Evolutionary conservation across 23 tunicate species (phyloP).

Genomic region (Ciona savignyi): DNA sequence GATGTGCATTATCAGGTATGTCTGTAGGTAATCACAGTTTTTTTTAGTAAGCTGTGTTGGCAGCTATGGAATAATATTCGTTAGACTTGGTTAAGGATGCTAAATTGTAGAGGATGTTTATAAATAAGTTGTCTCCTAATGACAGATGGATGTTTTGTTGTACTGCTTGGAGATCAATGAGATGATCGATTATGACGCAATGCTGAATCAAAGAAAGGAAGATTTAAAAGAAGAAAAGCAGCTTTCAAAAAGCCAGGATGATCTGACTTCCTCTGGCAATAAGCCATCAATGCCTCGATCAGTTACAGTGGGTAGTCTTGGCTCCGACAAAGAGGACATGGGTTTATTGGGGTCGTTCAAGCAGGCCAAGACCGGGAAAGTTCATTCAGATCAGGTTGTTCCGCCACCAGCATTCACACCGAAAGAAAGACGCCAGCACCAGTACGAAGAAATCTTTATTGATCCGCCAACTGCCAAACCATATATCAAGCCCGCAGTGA

Average conservation of each 20-base stretch:
- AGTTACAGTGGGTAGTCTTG: background rate
- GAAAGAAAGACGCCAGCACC: conserved; percentile 46
- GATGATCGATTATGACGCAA: conserved; percentile 45
- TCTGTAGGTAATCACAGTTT: too few relatives aligned
- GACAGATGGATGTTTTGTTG: conserved; percentile 72
- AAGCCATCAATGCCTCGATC: background rate
- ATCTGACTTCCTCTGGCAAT: too few relatives aligned
- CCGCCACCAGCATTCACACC: conserved; percentile 15
- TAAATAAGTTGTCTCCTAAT: background rate
- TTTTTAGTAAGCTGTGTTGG: too few relatives aligned
- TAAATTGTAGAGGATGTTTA: too few relatives aligned
- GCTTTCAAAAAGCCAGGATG: background rate
- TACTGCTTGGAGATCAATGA: conserved; percentile 66
- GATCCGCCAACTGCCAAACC: conserved; percentile 21
- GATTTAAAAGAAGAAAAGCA: background rate
- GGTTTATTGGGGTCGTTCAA: background rate
- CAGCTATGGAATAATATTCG: too few relatives aligned
- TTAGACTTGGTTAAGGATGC: too few relatives aligned
- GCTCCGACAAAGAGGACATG: background rate
- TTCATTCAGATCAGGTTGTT: background rate
- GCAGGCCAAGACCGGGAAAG: background rate
- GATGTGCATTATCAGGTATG: conserved; percentile 92
- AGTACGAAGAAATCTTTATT: conserved; percentile 73
- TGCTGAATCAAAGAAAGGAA: background rate
- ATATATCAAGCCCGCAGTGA: conserved; percentile 20